A percentile compares a stretch with the other conserved stretches of the same genome.
These are phyloP conservation scores for Callorhinus ursinus DNA, from an alignment of 2,113 vertebrate genomes.

Conservation along the genomic window DNA sequence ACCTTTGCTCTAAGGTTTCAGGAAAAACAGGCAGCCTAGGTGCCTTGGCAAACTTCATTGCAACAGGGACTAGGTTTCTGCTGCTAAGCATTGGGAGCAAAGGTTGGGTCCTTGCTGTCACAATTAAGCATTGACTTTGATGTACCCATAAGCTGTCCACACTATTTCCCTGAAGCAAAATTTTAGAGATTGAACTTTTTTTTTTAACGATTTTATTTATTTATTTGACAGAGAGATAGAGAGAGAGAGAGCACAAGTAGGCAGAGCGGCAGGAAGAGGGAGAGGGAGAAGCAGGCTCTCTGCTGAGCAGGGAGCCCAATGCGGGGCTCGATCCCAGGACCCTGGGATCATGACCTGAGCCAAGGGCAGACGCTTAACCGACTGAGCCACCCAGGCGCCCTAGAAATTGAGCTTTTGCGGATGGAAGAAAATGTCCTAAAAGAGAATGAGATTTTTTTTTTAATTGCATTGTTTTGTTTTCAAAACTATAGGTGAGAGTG, in stretches of 20 bases:
- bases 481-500: not conserved
- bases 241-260: no score
- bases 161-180: constrained; percentile 23
- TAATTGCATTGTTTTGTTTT: constrained; percentile 17
- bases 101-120: not conserved
- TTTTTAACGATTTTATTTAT: no score
- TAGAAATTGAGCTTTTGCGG: not conserved
- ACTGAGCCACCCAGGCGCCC: no score
- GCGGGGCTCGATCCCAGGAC: no score
- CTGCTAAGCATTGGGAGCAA: not conserved
- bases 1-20: constrained; percentile 35
- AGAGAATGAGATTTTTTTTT: not conserved
- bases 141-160: not conserved
- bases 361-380: no score
- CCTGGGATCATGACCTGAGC: no score
- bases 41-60: not conserved
- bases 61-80: not conserved
- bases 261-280: no score
- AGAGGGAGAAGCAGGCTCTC: no score
- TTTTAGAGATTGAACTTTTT: constrained; percentile 26
- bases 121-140: constrained; percentile 2
- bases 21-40: not conserved
- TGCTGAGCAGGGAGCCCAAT: no score
- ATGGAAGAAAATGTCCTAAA: constrained; percentile 2
- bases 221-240: no score